Percentiles rank a stretch among this genome's conserved stretches.
These are phyloP conservation scores for Xestia c-nigrum DNA, from an alignment of 2,888 invertebrate genomes.

Conservation along the genomic window DNA sequence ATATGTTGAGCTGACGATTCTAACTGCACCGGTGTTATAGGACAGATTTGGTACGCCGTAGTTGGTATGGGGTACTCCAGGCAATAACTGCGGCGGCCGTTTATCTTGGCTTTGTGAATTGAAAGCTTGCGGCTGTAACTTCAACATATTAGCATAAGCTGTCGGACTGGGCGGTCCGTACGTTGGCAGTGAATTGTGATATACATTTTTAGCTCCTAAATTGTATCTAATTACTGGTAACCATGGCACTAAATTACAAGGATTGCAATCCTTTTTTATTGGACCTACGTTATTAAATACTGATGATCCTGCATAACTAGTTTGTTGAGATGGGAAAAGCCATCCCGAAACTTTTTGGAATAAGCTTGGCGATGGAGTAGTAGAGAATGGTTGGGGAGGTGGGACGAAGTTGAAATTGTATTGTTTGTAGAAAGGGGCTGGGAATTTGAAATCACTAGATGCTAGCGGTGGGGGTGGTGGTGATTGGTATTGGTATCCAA, in stretches of 20 bases:
- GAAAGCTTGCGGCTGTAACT: constrained; percentile 76
- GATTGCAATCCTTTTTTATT: constrained; percentile 92
- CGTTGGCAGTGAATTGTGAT: constrained; percentile 79
- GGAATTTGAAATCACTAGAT: constrained; percentile 83
- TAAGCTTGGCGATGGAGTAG: constrained; percentile 88
- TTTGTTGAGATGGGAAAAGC: constrained; percentile 90
- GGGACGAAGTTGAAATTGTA: constrained; percentile 88
- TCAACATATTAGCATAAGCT: constrained; percentile 75
- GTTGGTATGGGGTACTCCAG: constrained; percentile 75
- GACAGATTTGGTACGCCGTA: constrained; percentile 79
- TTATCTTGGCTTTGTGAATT: constrained; percentile 71
- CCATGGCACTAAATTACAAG: constrained; percentile 96
- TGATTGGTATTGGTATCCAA: constrained; percentile 81
- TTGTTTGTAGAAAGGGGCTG: constrained; percentile 87
- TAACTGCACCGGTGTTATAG: constrained; percentile 68
- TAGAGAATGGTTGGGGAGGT: constrained; percentile 84
- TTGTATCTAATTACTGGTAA: constrained; percentile 92
- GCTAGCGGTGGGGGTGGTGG: constrained; percentile 76
- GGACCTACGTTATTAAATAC: constrained; percentile 74
- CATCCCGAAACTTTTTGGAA: constrained; percentile 91
- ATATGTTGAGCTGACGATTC: constrained; percentile 79
- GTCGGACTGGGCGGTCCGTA: constrained; percentile 87
- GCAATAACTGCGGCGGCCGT: constrained; percentile 70
- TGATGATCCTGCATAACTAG: constrained; percentile 73
- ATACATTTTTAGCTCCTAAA: constrained; percentile 80